A percentile compares a stretch with the other conserved stretches of the same genome.
Conservation (phyloP, 2,797 vertebrate species). For the Phrynocephalus vlangalii region DNA sequence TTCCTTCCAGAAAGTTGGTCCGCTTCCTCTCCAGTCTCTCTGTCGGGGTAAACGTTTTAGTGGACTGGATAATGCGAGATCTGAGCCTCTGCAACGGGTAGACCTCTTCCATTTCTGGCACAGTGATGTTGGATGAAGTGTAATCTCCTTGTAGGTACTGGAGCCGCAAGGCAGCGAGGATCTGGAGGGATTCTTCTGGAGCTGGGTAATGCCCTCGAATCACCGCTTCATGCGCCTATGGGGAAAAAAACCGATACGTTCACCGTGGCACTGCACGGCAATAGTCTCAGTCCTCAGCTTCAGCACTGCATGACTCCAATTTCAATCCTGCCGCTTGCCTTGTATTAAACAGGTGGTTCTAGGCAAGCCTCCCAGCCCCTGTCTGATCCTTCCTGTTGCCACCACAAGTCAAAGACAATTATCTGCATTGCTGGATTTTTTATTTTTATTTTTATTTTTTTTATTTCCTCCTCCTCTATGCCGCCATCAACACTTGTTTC, state of each 20-base stretch:
- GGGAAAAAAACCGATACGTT: neutral
- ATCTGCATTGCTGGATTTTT: neutral
- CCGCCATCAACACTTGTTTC: too few species aligned
- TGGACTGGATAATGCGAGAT: slow-evolving; percentile 90
- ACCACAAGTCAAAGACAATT: neutral
- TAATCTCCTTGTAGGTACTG: slow-evolving; percentile 92
- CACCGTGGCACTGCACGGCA: neutral
- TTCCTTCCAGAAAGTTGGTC: slow-evolving; percentile 95
- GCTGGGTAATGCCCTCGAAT: slow-evolving; percentile 94
- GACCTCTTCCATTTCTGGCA: slow-evolving; percentile 88
- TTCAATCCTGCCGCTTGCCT: neutral
- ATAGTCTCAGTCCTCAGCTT: slow-evolving; percentile 4
- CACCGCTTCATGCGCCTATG: slow-evolving; percentile 94
- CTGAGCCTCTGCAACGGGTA: slow-evolving; percentile 89
- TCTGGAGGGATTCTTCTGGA: slow-evolving; percentile 94
- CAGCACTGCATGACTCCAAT: neutral
- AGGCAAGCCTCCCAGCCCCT: neutral
- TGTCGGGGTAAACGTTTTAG: slow-evolving; percentile 79
- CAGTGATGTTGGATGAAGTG: slow-evolving; percentile 62
- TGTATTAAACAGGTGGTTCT: neutral
- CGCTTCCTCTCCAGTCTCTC: slow-evolving; percentile 89
- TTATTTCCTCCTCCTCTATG: too few species aligned
- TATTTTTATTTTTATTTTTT: too few species aligned
- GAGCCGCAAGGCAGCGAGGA: slow-evolving; percentile 91
- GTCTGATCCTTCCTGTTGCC: too few species aligned